These are phyloP conservation scores for Pseudomyrmex flavicornis DNA, from an alignment of 1,140 invertebrate genomes.

Conservation along the genomic window DNA sequence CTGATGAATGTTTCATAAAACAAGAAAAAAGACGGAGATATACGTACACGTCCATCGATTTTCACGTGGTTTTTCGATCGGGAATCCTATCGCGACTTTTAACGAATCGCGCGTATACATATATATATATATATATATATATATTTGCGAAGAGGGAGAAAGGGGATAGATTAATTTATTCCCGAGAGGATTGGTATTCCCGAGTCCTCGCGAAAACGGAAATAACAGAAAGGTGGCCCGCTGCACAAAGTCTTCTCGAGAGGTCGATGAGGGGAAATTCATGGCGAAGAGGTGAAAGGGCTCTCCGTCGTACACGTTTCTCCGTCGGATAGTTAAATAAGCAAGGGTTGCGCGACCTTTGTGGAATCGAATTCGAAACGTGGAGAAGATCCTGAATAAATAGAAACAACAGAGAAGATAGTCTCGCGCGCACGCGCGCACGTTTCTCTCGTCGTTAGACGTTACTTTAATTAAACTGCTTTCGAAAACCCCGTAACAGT, in stretches of 20 bases:
- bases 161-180: slow-evolving; percentile 32
- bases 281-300: slow-evolving; percentile 13
- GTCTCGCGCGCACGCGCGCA: neutral
- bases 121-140: no score
- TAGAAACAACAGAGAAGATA: slow-evolving; percentile 17
- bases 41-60: neutral
- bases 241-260: slow-evolving; percentile 35
- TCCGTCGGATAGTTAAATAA: neutral
- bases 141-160: neutral
- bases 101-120: neutral
- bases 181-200: neutral
- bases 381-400: slow-evolving; percentile 29
- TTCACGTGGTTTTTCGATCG: neutral
- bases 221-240: neutral
- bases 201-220: neutral
- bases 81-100: slow-evolving; percentile 3
- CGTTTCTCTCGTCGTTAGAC: neutral
- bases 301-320: neutral
- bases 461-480: slow-evolving; percentile 55
- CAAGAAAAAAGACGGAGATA: neutral
- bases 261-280: slow-evolving; percentile 38
- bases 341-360: slow-evolving; percentile 19
- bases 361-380: slow-evolving; percentile 18
- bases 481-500: neutral
- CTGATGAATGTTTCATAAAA: slow-evolving; percentile 10